Conservation (phyloP, 2,888 invertebrate genomes). For the Heliconius aoede region DNA sequence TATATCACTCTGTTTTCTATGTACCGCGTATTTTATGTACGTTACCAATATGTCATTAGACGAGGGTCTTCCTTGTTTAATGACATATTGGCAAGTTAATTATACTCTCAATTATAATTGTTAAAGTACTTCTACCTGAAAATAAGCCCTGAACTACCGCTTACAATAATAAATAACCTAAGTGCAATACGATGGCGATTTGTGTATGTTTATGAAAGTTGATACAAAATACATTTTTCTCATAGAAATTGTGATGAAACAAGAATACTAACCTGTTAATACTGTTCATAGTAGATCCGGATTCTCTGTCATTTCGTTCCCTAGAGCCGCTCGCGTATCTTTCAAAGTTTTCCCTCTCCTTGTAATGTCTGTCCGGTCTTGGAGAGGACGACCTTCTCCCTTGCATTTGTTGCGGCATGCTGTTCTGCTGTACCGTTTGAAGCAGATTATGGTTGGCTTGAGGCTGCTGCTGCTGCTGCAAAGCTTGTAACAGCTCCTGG, state of each 20-base stretch:
- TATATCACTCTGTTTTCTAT: neutral
- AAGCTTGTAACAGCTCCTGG: constrained; percentile 89
- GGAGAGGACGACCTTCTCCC: constrained; percentile 79
- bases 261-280: constrained; percentile 84
- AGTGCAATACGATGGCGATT: too few species aligned
- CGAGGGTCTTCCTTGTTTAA: too few species aligned
- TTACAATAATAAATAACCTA: too few species aligned
- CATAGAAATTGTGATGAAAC: neutral
- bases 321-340: constrained; percentile 76
- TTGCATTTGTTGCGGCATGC: constrained; percentile 77
- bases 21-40: neutral
- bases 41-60: neutral
- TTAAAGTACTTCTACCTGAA: neutral
- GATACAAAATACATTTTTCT: too few species aligned
- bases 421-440: constrained; percentile 79
- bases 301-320: constrained; percentile 80
- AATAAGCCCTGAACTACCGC: neutral
- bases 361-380: constrained; percentile 76
- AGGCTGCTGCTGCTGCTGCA: constrained; percentile 86
- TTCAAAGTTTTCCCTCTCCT: constrained; percentile 78
- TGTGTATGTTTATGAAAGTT: too few species aligned
- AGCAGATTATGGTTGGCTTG: constrained; percentile 76
- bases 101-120: neutral
- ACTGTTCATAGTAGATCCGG: constrained; percentile 85
- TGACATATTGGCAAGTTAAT: too few species aligned